Percentiles rank a stretch among this genome's conserved stretches.
Evolutionary conservation across 2,888 invertebrate genomes (phyloP).

Genomic region (Aphidius colemani): DNA sequence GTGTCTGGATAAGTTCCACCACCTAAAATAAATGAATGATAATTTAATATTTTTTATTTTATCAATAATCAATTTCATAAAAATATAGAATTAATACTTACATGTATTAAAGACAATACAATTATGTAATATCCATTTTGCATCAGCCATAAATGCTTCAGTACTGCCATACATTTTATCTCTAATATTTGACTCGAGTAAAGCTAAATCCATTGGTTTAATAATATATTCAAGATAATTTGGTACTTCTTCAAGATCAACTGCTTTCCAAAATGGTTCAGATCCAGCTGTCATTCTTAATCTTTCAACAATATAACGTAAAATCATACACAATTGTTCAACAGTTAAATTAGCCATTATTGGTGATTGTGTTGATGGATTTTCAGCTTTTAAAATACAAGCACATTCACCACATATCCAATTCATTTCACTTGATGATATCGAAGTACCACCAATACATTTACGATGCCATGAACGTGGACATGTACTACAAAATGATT

Average conservation of each 20-base stretch:
- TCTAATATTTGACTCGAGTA: slow-evolving; percentile 77
- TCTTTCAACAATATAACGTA: slow-evolving; percentile 78
- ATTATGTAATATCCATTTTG: slow-evolving; percentile 93
- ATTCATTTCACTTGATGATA: slow-evolving; percentile 62
- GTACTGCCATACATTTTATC: slow-evolving; percentile 81
- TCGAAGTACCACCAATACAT: slow-evolving; percentile 68
- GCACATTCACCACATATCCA: slow-evolving; percentile 92
- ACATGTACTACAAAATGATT: slow-evolving; percentile 77
- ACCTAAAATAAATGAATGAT: slow-evolving; percentile 25
- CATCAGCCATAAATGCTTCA: slow-evolving; percentile 86
- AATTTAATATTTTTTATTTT: neutral
- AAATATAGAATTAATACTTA: slow-evolving; percentile 45
- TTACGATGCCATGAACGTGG: slow-evolving; percentile 82
- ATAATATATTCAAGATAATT: slow-evolving; percentile 82
- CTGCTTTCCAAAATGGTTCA: slow-evolving; percentile 78
- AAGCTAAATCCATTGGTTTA: slow-evolving; percentile 83
- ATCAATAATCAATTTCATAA: slow-evolving; percentile 6
- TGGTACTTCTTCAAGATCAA: slow-evolving; percentile 72
- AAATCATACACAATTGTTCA: slow-evolving; percentile 76
- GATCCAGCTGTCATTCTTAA: slow-evolving; percentile 83
- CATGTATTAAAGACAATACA: slow-evolving; percentile 88
- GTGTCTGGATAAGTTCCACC: slow-evolving; percentile 61
- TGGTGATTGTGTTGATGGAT: slow-evolving; percentile 71
- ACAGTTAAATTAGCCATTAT: slow-evolving; percentile 75
- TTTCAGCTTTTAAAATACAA: slow-evolving; percentile 73